Percentiles rank a stretch among this genome's conserved stretches.
Evolutionary conservation across 2,797 vertebrate species (phyloP).

Genomic region (Streptopelia turtur): DNA sequence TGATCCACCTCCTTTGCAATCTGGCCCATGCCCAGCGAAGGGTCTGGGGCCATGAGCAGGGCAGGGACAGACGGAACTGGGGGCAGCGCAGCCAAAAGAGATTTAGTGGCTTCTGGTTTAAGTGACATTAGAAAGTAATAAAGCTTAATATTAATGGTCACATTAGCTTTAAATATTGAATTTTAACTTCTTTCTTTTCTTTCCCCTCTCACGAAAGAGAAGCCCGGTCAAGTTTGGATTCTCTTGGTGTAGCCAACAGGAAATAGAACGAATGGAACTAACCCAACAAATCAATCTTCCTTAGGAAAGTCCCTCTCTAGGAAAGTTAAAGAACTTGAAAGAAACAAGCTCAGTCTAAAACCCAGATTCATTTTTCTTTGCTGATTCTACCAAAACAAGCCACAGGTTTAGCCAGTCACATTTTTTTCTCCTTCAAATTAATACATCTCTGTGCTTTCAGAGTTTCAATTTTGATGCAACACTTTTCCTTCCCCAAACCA

Average conservation of each 20-base stretch:
- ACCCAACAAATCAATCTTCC: not conserved
- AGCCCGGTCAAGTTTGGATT: not conserved
- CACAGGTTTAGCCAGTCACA: not conserved
- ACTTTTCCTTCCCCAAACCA: not conserved
- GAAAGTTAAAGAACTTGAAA: not conserved
- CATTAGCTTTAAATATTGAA: not conserved
- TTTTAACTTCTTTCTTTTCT: not conserved
- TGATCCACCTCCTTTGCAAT: not conserved
- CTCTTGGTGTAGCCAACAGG: not conserved
- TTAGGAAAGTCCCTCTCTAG: not conserved
- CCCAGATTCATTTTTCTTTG: not conserved
- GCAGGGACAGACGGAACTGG: too few relatives aligned
- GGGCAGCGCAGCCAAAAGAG: not conserved
- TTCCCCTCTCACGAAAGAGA: not conserved
- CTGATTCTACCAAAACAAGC: not conserved
- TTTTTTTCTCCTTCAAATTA: not conserved
- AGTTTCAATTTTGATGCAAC: not conserved
- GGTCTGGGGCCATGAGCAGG: not conserved
- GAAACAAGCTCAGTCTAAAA: not conserved
- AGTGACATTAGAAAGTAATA: not conserved
- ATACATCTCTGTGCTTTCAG: not conserved
- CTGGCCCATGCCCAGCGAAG: accelerated
- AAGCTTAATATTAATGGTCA: not conserved
- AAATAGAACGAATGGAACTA: not conserved
- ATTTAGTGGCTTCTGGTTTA: not conserved